Percentiles rank a stretch among this genome's conserved stretches.
These are phyloP conservation scores for Spodoptera frugiperda DNA, from an alignment of 1,140 invertebrate species.

Conservation along the genomic window DNA sequence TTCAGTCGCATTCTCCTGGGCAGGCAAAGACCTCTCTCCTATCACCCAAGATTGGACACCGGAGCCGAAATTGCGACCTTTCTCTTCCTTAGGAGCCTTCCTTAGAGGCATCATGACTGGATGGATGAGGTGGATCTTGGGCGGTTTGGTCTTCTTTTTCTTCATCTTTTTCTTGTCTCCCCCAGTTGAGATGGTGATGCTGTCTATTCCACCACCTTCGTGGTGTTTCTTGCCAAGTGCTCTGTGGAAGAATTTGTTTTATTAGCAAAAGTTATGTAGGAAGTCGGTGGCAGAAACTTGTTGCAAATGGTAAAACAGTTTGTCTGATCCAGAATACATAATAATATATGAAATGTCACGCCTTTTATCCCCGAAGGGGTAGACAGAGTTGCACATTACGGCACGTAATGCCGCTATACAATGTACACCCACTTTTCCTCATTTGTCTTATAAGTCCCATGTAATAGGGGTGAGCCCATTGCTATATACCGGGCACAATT, in stretches of 20 bases:
- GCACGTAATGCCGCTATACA: no score
- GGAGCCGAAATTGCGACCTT: slow-evolving; percentile 64
- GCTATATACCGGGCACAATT: no score
- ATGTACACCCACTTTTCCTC: no score
- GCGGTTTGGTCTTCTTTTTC: slow-evolving; percentile 73
- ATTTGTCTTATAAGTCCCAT: no score
- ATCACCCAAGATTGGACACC: slow-evolving; percentile 70
- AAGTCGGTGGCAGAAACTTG: no score
- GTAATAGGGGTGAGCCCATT: no score
- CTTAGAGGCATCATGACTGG: slow-evolving; percentile 64
- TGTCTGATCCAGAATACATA: no score
- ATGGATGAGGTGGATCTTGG: slow-evolving; percentile 73
- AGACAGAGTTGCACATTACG: no score
- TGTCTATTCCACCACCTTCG: slow-evolving; percentile 67
- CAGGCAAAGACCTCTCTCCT: slow-evolving; percentile 55
- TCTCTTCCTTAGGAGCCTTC: slow-evolving; percentile 58
- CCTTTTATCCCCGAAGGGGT: no score
- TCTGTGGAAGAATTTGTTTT: slow-evolving; percentile 52
- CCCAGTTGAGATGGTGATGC: slow-evolving; percentile 70
- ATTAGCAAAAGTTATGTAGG: no score
- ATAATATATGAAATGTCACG: no score
- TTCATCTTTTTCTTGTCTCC: slow-evolving; percentile 72
- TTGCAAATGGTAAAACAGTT: no score
- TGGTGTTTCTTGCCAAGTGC: slow-evolving; percentile 67
- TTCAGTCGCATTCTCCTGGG: background rate